phyloP scores from a whole-genome alignment of 2,888 invertebrate species.

The Yponomeuta cagnagella region DNA sequence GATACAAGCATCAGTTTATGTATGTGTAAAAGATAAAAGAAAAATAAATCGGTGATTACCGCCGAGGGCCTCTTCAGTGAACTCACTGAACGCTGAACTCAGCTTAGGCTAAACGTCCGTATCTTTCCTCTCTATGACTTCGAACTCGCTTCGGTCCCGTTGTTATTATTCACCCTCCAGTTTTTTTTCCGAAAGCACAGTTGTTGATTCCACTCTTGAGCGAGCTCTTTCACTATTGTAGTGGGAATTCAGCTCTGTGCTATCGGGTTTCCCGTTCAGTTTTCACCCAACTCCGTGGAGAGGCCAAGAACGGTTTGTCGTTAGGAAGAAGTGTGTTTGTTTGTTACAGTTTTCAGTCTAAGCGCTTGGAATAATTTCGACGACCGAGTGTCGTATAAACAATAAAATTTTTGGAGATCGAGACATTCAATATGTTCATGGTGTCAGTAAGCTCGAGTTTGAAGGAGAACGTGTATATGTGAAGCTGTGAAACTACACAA shows the following conservation, averaged over 20 bases:
- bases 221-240: background rate
- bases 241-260: background rate
- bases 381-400: no score
- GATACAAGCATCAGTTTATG: no score
- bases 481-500: no score
- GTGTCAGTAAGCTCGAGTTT: no score
- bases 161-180: background rate
- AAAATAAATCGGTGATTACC: no score
- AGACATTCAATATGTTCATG: no score
- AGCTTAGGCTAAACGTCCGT: background rate
- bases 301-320: background rate
- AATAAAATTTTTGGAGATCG: no score
- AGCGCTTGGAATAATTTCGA: no score
- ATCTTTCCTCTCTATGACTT: background rate
- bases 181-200: background rate
- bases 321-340: no score
- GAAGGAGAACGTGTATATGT: no score
- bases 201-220: conserved; percentile 3
- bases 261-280: background rate
- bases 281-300: background rate
- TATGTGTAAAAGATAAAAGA: no score
- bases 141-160: background rate
- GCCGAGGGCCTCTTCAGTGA: background rate
- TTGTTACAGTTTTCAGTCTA: no score
- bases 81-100: background rate